Conservation (phyloP, 2,888 invertebrate species). For the Tenthredo amoena region DNA sequence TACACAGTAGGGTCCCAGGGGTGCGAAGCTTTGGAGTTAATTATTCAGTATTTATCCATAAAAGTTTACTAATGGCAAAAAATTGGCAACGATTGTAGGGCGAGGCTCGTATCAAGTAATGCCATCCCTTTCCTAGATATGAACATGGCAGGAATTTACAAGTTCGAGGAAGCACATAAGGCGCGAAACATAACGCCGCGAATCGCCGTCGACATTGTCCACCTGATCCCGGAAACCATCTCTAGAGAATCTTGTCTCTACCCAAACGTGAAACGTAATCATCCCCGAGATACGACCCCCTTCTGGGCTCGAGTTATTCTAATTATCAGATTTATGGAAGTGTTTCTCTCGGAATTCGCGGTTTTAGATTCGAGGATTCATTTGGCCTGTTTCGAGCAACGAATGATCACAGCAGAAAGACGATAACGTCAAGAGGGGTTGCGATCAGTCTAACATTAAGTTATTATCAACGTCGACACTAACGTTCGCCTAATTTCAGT, state of each 20-base stretch:
- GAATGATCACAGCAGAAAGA: neutral
- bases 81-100: neutral
- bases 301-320: slow-evolving; percentile 61
- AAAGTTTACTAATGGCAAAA: neutral
- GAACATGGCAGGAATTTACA: neutral
- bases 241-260: slow-evolving; percentile 48
- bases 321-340: slow-evolving; percentile 66
- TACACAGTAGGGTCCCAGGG: neutral
- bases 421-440: neutral
- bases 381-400: neutral
- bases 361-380: neutral
- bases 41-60: neutral
- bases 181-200: neutral
- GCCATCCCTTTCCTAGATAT: neutral
- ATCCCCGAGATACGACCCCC: slow-evolving; percentile 31
- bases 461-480: neutral
- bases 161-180: neutral
- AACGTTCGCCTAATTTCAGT: neutral
- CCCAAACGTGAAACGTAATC: neutral
- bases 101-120: neutral
- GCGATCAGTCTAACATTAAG: neutral
- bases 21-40: neutral
- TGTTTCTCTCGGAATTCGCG: neutral
- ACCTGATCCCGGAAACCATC: slow-evolving; percentile 22
- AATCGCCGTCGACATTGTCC: slow-evolving; percentile 31